Base-by-base conservation (phyloP, 2,113 vertebrate species). In the Takifugu flavidus region DNA sequence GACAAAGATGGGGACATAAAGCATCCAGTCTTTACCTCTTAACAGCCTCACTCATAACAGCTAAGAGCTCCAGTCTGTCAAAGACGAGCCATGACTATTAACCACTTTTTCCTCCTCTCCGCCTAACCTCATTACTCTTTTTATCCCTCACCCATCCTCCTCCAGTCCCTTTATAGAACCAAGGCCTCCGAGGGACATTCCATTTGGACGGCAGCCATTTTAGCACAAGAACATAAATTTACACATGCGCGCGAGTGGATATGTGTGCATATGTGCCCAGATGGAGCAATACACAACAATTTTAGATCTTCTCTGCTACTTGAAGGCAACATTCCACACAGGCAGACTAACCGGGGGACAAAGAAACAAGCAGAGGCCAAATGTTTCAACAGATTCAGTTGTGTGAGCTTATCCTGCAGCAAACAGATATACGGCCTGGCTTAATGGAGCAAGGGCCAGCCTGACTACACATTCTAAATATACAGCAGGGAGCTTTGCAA, bases 161-260 rank as follows among this genome's bases (percentile, higher is more conserved):
- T 79, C 70, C 74, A 78, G 77, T 78, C 77, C 79, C 85, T 86
- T 87, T 86, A 82, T 82, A 75, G 75, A 80, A 82, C 65, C 65
- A 70, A 85, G 77, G 80, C 83, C 84, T 86, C 78, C 15, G 53
- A 85, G 85, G 85, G 82, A 85, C 86, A 78, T 75, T 85, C 70
- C 64, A 77, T 81, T 89, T 89, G 88, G 85, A 88, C 27, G 56
- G 82, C 77, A 81, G 85, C 86, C 88, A 88, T 86, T 72, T 83
- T 81, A 77, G 72, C 63, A 75, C 60, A 80, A 81, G 72, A 86
- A 78, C 72, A 74, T 83, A 78, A 73, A 82, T 83, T 76, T 80
- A 79, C 82, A 78, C 77, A 75, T 28, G 56, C 62, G 25, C 26
- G 34, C 15, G 15, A 20, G 62, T 70, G 61, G 59, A 51, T 62